These are phyloP conservation scores for Pseudochaenichthys georgianus DNA, from an alignment of 2,797 vertebrate genomes.

Conservation along the genomic window DNA sequence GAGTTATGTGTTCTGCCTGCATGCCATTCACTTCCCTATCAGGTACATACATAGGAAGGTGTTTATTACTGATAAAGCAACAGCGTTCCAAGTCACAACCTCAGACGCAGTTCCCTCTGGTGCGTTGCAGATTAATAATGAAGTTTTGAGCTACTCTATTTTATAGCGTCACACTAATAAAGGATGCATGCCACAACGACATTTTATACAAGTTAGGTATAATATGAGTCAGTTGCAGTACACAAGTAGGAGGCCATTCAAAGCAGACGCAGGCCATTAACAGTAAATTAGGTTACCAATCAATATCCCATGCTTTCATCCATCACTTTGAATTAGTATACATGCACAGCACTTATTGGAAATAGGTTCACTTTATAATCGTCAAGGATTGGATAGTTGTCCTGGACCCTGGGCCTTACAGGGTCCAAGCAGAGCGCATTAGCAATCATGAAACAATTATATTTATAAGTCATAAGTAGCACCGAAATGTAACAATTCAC, in stretches of 20 bases:
- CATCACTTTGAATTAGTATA: constrained; percentile 50
- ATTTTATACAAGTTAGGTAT: constrained; percentile 21
- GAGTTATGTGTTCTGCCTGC: constrained; percentile 26
- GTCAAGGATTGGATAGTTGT: constrained; percentile 27
- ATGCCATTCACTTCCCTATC: constrained; percentile 41
- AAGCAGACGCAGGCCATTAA: constrained; percentile 34
- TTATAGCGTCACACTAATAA: neutral
- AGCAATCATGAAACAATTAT: constrained; percentile 60
- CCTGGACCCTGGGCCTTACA: constrained; percentile 27
- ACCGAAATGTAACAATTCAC: constrained; percentile 25
- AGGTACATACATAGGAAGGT: constrained; percentile 31
- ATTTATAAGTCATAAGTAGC: constrained; percentile 50
- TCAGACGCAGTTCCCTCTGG: neutral
- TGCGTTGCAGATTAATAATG: constrained; percentile 20
- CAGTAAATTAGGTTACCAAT: constrained; percentile 48
- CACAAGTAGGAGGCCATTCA: constrained; percentile 2
- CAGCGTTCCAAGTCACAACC: constrained; percentile 21
- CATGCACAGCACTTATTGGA: constrained; percentile 14
- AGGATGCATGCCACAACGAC: constrained; percentile 12
- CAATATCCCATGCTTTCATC: constrained; percentile 39
- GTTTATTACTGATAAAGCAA: constrained; percentile 57
- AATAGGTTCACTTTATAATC: constrained; percentile 34
- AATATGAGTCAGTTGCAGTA: constrained; percentile 19
- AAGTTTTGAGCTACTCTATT: constrained; percentile 25
- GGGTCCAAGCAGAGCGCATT: constrained; percentile 32